Evolutionary conservation across 2,797 vertebrate species (phyloP).

Genomic region (Phyllotis vaccarum): DNA sequence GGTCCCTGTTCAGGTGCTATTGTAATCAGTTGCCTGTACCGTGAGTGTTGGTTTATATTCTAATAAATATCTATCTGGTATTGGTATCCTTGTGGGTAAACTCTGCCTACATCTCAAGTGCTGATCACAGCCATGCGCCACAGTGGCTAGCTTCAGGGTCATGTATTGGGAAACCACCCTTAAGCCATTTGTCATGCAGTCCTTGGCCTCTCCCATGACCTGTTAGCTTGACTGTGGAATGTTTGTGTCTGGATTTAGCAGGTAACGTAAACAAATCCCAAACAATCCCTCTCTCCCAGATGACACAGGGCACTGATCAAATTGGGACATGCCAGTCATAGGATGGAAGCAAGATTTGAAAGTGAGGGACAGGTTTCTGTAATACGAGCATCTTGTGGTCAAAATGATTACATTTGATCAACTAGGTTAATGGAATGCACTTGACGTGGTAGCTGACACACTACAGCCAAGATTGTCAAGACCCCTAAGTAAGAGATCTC

Average conservation of each 20-base stretch:
- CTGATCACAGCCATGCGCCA: no score
- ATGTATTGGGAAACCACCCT: neutral
- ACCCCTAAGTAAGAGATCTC: neutral
- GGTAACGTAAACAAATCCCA: neutral
- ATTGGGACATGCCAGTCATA: neutral
- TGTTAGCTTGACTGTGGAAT: neutral
- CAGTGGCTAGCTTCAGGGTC: neutral
- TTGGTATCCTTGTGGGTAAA: no score
- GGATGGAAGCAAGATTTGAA: neutral
- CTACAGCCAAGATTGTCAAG: neutral
- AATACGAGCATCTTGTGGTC: neutral
- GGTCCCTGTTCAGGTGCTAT: no score
- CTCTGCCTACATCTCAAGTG: no score
- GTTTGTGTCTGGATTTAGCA: neutral
- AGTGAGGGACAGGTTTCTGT: neutral
- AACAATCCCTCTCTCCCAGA: neutral
- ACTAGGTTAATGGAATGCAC: neutral
- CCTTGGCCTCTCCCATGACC: neutral
- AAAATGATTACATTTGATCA: neutral
- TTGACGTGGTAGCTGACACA: neutral
- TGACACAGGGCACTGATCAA: neutral
- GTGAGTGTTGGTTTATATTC: no score
- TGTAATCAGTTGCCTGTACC: no score
- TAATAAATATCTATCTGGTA: no score
- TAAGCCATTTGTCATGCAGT: neutral